Conservation (phyloP, 1,140 invertebrate genomes). For the Eurosta solidaginis region DNA sequence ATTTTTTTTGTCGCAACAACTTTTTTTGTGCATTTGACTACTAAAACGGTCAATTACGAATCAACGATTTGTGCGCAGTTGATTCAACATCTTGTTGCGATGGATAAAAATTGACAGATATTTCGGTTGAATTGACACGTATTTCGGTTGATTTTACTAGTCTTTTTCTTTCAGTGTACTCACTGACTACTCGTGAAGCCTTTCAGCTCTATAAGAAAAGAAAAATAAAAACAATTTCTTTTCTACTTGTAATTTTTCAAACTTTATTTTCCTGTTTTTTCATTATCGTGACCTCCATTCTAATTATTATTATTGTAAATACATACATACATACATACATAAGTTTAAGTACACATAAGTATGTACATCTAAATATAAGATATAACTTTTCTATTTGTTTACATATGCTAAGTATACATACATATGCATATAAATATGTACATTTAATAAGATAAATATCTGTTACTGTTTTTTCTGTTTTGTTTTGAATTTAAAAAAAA, state of each 20-base stretch:
- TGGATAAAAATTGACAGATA: no score
- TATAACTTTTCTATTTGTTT: no score
- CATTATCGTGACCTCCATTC: neutral
- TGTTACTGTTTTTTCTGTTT: neutral
- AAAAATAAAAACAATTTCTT: neutral
- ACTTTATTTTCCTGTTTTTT: neutral
- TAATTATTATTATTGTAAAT: neutral
- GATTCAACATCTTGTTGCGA: no score
- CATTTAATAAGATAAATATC: neutral
- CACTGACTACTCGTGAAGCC: neutral
- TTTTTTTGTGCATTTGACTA: no score
- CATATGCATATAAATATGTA: neutral
- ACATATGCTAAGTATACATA: no score
- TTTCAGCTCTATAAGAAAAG: neutral
- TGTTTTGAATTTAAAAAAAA: neutral
- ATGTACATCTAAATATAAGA: neutral
- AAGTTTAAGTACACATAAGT: slow-evolving; percentile 14
- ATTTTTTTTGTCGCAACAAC: no score
- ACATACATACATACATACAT: no score
- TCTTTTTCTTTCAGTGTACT: neutral
- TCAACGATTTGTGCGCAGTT: no score
- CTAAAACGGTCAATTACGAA: no score
- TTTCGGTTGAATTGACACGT: no score
- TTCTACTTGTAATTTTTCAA: neutral
- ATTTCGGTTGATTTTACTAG: no score